Conservation (phyloP, 2,113 vertebrate genomes). For the Sula dactylatra region DNA sequence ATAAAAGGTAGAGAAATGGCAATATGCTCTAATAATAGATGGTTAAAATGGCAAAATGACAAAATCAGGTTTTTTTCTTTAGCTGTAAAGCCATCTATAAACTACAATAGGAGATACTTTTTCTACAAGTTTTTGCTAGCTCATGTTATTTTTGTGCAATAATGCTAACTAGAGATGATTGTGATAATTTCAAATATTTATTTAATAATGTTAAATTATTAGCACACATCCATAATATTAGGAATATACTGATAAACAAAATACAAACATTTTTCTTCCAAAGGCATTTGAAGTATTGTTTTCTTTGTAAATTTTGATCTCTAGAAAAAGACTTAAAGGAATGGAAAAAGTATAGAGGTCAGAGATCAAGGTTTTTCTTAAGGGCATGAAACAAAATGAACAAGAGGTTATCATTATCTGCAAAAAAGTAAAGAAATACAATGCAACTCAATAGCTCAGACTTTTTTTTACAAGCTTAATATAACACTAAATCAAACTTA, state of each 20-base stretch:
- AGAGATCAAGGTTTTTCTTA: background rate
- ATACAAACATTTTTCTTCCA: background rate
- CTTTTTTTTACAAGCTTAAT: background rate
- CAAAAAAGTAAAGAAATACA: background rate
- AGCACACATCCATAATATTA: background rate
- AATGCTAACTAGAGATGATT: background rate
- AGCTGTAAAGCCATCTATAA: background rate
- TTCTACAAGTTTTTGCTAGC: background rate
- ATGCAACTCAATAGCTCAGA: background rate
- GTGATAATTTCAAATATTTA: background rate
- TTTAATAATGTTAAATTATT: background rate
- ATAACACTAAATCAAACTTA: background rate
- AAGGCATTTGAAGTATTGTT: background rate
- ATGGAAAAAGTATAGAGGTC: background rate
- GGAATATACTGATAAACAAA: background rate
- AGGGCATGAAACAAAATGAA: background rate
- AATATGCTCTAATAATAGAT: background rate
- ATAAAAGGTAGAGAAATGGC: background rate
- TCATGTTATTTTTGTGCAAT: background rate
- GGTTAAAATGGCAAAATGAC: background rate
- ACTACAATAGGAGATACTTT: background rate
- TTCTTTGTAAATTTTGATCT: background rate
- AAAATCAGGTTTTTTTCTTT: background rate
- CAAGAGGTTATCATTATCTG: background rate
- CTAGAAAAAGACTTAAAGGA: background rate